Evolutionary conservation across 92 coral and sea anemone species (phyloP), one percentile per base, ranked within the genome.

Genomic region (Epizoanthus fatuus): DNA sequence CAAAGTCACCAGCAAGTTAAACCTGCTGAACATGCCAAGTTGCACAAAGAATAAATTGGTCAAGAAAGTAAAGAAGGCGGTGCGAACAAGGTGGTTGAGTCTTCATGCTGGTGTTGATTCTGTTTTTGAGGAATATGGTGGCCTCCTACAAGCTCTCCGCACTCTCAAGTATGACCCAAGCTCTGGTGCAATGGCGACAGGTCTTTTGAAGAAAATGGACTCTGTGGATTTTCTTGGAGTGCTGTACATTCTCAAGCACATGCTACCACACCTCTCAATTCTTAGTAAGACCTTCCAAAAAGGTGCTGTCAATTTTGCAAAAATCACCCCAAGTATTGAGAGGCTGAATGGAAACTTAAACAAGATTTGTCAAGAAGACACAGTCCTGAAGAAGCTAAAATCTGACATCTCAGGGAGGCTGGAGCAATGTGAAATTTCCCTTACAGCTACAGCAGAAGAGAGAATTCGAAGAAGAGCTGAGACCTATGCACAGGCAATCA

Each of bases 21-120:
- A 63, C 22, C 69, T 63, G 69, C 69, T 63, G 37, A 12, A 63
- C 40, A 82, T 69, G 77, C 67, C 86, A 45, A 69, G 60, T 64
- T 57, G 75, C 65, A 54, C 37, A 67, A 82, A 82, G 79, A 82
- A 59, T 79, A 82, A 82, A 49, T 69, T 69, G 58, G 86, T 82
- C 77, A 82, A 57, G 35, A 53, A 59, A 49, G 79, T 82, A 63
- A 82, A 82, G 74, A 67, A 68, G 58, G 79, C 86, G 45, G 86
- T 82, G 32, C 65, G 86, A 82, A 82, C 79, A 51, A 68, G 86
- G 58, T 82, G 87, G 87, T 62, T 71, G 63, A 83, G 87, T 83
- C 87, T 83, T 49, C 68, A 69, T 83, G 87, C 80, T 56, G 67
- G 77, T 83, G 79, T 83, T 20, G 87, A 83, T 83, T 83, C 87